Base-by-base conservation (phyloP, 2,888 invertebrate genomes). In the Adela reaumurella region DNA sequence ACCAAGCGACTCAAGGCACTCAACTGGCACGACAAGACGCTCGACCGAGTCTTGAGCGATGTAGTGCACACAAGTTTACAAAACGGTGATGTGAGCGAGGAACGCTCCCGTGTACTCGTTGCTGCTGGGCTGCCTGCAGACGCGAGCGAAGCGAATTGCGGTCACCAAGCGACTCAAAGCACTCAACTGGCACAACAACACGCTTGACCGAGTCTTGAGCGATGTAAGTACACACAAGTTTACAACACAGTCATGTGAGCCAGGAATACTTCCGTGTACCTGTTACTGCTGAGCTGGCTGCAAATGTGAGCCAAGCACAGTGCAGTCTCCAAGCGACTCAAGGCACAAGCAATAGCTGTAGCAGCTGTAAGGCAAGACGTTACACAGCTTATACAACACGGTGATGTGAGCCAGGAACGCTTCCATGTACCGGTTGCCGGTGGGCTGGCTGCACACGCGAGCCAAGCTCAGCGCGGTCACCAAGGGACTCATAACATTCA, bases 91-190 rank as follows among this genome's bases (percentile, higher is more conserved):
- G 0, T 87, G 87, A 52, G 83, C 85, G 0, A 83, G 97, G 5
- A 91, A 94, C 68, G 92, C 95, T 0, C 90, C 90, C 0, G 92
- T 93, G 2, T 94, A 93, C 73, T 93, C 95, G 0, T 98, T 95
- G 91, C 98, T 98, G 0, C 70, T 98, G 3, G 92, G 90, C 63
- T 79, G 85, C 62, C 71, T 94, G 29, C 84, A 96, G 61, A 94
- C 92, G 1, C 85, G 88, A 68, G 80, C 84, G 41, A 95, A 94
- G 62, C 81, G 89, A 43, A 78, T 81, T 56, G 76, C 85, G 54
- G 83, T 93, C 1, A 74, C 84, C 6, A 87, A 88, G 54, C 81
- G 88, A 53, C 74, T 98, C 10, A 86, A 84, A 54, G 88, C 91
- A 0, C 81, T 92, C 51, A 88, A 89, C 43, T 97, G 95, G 94